phyloP scores from a whole-genome alignment of 2,113 vertebrate genomes.

The Suncus etruscus region DNA sequence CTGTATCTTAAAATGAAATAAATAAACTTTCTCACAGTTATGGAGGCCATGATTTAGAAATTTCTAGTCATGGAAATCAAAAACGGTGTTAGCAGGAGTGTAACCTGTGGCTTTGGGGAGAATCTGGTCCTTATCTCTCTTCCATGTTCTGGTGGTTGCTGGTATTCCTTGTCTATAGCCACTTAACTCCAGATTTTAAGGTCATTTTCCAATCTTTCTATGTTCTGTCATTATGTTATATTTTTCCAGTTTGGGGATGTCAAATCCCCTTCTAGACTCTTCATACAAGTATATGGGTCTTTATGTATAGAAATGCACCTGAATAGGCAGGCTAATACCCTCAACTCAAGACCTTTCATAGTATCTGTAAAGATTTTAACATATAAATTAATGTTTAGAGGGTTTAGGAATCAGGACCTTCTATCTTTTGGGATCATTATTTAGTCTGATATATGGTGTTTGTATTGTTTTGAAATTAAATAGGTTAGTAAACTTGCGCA shows the following conservation, averaged over 20 bases:
- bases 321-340: neutral
- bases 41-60: neutral
- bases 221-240: neutral
- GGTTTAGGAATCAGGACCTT: neutral
- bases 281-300: neutral
- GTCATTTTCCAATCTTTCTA: neutral
- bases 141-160: neutral
- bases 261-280: neutral
- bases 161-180: neutral
- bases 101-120: neutral
- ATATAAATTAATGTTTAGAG: neutral
- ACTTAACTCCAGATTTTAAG: neutral
- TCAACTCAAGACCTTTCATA: neutral
- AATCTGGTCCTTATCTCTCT: neutral
- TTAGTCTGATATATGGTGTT: neutral
- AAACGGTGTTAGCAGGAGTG: neutral
- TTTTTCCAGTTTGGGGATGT: neutral
- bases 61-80: neutral
- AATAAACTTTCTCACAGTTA: neutral
- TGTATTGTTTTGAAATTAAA: slow-evolving; percentile 12
- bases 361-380: neutral
- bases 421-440: neutral
- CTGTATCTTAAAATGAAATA: neutral
- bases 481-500: neutral
- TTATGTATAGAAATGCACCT: neutral